phyloP scores from a whole-genome alignment of 2,113 vertebrate species.

The Pimephales promelas region DNA sequence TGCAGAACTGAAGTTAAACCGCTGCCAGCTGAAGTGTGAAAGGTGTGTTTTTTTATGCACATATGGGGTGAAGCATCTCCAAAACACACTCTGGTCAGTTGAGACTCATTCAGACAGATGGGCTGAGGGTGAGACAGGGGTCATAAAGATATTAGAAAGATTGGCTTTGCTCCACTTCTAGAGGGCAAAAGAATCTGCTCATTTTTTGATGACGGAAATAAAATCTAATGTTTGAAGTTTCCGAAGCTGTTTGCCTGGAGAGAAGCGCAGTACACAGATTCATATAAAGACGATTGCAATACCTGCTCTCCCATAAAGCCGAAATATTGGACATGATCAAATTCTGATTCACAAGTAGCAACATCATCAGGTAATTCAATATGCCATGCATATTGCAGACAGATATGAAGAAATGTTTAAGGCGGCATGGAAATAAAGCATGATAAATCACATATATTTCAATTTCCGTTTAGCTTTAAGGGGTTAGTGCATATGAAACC shows the following conservation, averaged over 20 bases:
- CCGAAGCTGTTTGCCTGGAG: background rate
- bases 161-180: constrained; percentile 36
- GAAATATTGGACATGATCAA: background rate
- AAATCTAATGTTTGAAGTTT: background rate
- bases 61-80: constrained; percentile 28
- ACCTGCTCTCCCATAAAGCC: background rate
- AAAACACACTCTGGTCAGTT: constrained; percentile 23
- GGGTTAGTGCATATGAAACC: constrained; percentile 47
- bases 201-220: background rate
- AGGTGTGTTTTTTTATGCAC: constrained; percentile 11
- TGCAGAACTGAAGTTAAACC: constrained; percentile 1
- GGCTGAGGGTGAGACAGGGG: constrained; percentile 19
- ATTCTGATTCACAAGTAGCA: constrained; percentile 1
- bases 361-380: constrained; percentile 8
- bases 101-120: constrained; percentile 48
- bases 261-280: background rate
- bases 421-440: constrained; percentile 25
- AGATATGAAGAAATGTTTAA: constrained; percentile 25
- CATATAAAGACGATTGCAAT: background rate
- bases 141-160: background rate
- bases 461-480: constrained; percentile 38
- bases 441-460: constrained; percentile 28
- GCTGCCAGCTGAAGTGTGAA: constrained; percentile 34
- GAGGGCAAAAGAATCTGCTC: constrained; percentile 16
- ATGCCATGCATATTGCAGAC: constrained; percentile 15